Percentiles rank a stretch among this genome's conserved stretches.
Conservation (phyloP, 2,113 vertebrate species). For the Triplophysa tibetana region DNA sequence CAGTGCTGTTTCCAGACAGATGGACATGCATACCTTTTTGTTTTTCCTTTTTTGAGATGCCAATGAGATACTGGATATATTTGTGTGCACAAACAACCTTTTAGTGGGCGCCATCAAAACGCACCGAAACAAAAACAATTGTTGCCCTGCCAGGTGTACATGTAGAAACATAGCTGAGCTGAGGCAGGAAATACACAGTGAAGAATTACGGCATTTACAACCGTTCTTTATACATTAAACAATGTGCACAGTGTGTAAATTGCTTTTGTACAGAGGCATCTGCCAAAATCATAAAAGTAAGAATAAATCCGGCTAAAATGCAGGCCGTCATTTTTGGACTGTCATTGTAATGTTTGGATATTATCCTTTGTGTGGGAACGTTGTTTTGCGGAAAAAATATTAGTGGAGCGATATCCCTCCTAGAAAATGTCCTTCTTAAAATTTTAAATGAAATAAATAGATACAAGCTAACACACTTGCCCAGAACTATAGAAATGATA, state of each 20-base stretch:
- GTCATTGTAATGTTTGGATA: background rate
- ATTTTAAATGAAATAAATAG: too few species aligned
- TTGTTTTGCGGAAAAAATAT: too few species aligned
- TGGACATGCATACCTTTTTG: slow-evolving; percentile 55
- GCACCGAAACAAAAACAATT: slow-evolving; percentile 17
- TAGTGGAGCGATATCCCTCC: too few species aligned
- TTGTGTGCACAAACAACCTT: slow-evolving; percentile 42
- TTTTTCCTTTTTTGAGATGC: slow-evolving; percentile 49
- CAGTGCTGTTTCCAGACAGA: slow-evolving; percentile 55
- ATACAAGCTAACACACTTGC: too few species aligned
- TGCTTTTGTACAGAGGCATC: background rate
- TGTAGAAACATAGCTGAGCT: background rate
- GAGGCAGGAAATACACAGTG: background rate
- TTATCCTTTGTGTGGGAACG: background rate
- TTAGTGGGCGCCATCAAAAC: slow-evolving; percentile 37
- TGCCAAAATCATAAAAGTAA: background rate
- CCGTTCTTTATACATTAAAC: background rate
- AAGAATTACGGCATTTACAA: background rate
- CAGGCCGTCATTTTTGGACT: background rate
- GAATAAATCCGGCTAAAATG: background rate
- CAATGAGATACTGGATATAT: slow-evolving; percentile 49
- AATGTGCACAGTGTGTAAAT: background rate
- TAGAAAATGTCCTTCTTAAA: too few species aligned
- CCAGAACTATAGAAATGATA: too few species aligned
- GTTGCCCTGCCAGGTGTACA: slow-evolving; percentile 21